Percentiles rank a stretch among this genome's conserved stretches.
Conservation (phyloP, 2,888 invertebrate species). For the Flexamia atlantica region DNA sequence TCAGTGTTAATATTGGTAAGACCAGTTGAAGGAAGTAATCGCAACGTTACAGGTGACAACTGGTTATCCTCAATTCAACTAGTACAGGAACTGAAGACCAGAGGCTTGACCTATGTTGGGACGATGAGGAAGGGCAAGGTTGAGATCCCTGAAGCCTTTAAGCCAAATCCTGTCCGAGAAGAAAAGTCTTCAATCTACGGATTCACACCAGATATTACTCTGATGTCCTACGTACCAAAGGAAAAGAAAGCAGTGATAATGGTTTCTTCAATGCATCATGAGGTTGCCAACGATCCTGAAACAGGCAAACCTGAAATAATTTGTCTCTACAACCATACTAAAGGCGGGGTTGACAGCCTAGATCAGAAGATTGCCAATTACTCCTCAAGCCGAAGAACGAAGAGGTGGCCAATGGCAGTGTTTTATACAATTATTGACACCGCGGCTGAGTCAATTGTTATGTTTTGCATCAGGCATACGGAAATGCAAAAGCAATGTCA, state of each 20-base stretch:
- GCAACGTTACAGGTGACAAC: conserved; percentile 72
- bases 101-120: conserved; percentile 61
- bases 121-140: conserved; percentile 64
- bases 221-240: conserved; percentile 61
- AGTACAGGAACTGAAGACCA: conserved; percentile 65
- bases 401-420: conserved; percentile 64
- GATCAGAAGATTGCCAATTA: conserved; percentile 62
- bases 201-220: conserved; percentile 65
- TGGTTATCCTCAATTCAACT: conserved; percentile 72
- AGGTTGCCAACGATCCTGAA: conserved; percentile 22
- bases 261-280: too few relatives aligned
- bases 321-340: too few relatives aligned
- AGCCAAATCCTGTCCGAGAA: conserved; percentile 45
- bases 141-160: conserved; percentile 66
- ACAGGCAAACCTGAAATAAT: conserved; percentile 64
- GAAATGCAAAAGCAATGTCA: background rate
- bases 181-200: conserved; percentile 61
- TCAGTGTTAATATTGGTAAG: conserved; percentile 70
- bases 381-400: too few relatives aligned
- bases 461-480: conserved; percentile 46
- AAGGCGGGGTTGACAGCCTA: too few relatives aligned
- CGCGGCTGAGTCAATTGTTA: conserved; percentile 60
- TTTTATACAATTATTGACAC: conserved; percentile 61
- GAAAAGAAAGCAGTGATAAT: conserved; percentile 60
- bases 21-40: conserved; percentile 69